phyloP scores from a whole-genome alignment of 2,113 vertebrate genomes.

The Sphaerodactylus townsendi region DNA sequence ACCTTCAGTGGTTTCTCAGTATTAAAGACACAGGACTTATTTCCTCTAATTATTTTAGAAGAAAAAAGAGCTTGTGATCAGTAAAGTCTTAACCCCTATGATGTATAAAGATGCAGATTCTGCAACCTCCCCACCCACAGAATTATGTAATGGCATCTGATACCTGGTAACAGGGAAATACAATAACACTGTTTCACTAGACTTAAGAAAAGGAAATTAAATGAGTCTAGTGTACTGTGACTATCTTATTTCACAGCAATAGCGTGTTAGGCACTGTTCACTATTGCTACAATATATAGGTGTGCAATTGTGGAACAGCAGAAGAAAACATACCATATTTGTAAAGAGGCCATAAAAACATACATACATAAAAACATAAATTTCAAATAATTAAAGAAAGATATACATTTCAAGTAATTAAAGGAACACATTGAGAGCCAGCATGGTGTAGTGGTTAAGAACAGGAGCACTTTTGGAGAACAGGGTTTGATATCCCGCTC shows the following conservation, averaged over 20 bases:
- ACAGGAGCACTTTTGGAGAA: no score
- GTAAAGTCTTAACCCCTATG: not conserved
- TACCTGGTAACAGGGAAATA: not conserved
- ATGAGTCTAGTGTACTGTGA: not conserved
- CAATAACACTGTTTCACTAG: not conserved
- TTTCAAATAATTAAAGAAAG: not conserved
- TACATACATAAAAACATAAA: no score
- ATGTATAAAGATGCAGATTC: not conserved
- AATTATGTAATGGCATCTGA: not conserved
- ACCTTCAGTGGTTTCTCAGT: not conserved
- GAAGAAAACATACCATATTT: not conserved
- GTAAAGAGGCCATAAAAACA: not conserved
- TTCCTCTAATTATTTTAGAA: slow-evolving; percentile 7
- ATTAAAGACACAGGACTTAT: slow-evolving; percentile 19
- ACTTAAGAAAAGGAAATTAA: not conserved
- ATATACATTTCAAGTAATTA: no score
- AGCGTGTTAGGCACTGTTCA: not conserved
- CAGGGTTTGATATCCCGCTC: no score
- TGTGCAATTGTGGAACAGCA: no score
- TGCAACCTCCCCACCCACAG: not conserved
- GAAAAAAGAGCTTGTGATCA: not conserved
- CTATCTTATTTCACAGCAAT: not conserved
- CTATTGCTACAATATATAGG: not conserved
- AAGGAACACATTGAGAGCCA: no score
- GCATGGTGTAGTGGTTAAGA: no score